These are phyloP conservation scores for Conus betulinus DNA, from an alignment of 1,140 invertebrate species.

Conservation along the genomic window DNA sequence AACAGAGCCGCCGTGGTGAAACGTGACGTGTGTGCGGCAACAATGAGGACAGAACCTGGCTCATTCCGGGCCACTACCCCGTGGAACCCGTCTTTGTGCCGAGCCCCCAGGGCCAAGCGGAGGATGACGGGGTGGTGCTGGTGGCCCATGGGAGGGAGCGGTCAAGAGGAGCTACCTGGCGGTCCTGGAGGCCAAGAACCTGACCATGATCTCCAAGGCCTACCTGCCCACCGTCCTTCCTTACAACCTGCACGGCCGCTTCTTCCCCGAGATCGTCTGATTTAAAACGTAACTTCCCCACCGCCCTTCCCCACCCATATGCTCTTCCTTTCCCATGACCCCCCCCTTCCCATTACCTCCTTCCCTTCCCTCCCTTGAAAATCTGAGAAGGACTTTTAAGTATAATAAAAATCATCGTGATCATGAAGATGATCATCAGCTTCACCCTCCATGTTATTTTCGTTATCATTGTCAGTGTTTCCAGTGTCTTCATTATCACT, in stretches of 20 bases:
- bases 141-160: constrained; percentile 57
- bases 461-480: no score
- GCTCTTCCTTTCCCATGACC: no score
- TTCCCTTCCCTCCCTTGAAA: no score
- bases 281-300: no score
- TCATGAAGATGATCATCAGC: no score
- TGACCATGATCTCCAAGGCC: constrained; percentile 54
- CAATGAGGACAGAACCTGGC: constrained; percentile 53
- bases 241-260: constrained; percentile 66
- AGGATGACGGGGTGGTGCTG: constrained; percentile 68
- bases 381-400: no score
- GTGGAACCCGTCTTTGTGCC: constrained; percentile 68
- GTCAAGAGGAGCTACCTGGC: constrained; percentile 55
- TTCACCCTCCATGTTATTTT: no score
- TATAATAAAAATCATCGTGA: no score
- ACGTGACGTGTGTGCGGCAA: constrained; percentile 66
- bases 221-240: constrained; percentile 63
- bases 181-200: constrained; percentile 61
- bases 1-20: constrained; percentile 65
- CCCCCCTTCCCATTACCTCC: no score
- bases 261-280: constrained; percentile 56
- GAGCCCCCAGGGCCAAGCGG: constrained; percentile 43
- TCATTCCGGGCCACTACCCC: constrained; percentile 56
- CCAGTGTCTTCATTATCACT: no score
- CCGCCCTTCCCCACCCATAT: no score